Evolutionary conservation across 2,113 vertebrate genomes (phyloP).

Genomic region (Labrus mixtus): DNA sequence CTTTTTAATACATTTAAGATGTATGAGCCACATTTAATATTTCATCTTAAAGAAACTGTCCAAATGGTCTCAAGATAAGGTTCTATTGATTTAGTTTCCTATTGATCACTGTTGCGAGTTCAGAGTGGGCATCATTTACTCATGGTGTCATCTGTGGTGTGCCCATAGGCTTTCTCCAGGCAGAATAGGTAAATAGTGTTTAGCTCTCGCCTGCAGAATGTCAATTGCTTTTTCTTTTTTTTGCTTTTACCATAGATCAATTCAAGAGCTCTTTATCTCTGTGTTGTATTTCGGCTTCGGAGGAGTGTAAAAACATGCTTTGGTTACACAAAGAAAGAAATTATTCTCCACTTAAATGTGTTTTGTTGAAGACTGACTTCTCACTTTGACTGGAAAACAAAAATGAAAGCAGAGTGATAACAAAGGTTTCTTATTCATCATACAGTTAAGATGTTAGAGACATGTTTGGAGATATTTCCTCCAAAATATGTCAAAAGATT

Average conservation of each 20-base stretch:
- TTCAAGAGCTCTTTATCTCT: slow-evolving; percentile 22
- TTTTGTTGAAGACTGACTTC: neutral
- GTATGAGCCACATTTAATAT: neutral
- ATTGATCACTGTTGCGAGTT: slow-evolving; percentile 33
- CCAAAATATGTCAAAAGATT: no score
- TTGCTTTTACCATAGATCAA: slow-evolving; percentile 38
- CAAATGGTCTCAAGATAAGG: neutral
- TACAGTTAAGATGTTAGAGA: no score
- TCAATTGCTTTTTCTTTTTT: slow-evolving; percentile 55
- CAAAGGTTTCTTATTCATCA: no score
- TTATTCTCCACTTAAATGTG: neutral
- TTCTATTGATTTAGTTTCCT: slow-evolving; percentile 26
- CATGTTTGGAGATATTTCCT: no score
- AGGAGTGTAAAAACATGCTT: slow-evolving; percentile 1
- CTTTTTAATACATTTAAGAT: neutral
- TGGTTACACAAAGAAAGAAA: neutral
- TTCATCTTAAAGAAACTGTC: slow-evolving; percentile 17
- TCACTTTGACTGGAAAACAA: neutral
- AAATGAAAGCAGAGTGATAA: no score
- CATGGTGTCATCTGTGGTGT: slow-evolving; percentile 34
- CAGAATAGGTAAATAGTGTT: slow-evolving; percentile 50
- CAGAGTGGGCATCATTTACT: slow-evolving; percentile 30
- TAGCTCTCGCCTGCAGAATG: slow-evolving; percentile 50
- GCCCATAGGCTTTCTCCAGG: slow-evolving; percentile 54
- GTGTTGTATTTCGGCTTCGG: neutral